These are phyloP conservation scores for Gorsachius goisagi DNA, from an alignment of 2,113 vertebrate genomes.

Conservation along the genomic window DNA sequence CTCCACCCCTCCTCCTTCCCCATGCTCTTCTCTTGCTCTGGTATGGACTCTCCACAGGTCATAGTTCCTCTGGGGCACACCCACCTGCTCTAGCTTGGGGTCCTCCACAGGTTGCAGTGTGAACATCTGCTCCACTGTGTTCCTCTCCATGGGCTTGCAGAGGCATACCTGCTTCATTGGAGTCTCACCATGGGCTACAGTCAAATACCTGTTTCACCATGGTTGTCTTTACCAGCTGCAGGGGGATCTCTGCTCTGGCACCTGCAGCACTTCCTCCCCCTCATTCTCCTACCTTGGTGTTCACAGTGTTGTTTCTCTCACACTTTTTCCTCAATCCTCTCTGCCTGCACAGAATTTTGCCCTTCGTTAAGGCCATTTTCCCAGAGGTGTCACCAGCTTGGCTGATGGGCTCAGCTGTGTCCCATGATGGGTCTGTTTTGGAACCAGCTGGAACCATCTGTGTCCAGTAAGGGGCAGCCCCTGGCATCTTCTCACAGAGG, in stretches of 20 bases:
- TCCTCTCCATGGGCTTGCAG: not conserved
- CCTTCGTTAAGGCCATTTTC: not conserved
- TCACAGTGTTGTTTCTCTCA: not conserved
- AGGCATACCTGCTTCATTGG: not conserved
- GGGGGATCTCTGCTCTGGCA: not conserved
- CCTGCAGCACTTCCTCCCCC: not conserved
- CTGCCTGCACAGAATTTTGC: not conserved
- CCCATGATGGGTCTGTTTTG: not conserved
- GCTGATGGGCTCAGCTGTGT: not conserved
- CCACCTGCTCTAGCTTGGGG: not conserved
- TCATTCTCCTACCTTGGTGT: not conserved
- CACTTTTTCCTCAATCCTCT: not conserved
- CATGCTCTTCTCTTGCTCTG: not conserved
- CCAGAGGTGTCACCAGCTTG: not conserved
- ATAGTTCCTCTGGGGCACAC: not conserved
- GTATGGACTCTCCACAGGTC: rapidly evolving
- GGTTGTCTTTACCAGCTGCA: not conserved
- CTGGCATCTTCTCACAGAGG: not conserved
- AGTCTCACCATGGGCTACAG: not conserved
- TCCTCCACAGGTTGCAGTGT: not conserved
- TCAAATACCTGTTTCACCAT: not conserved
- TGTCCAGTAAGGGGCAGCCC: not conserved
- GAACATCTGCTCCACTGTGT: not conserved
- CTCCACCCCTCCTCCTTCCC: not conserved
- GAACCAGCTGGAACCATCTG: not conserved